Conservation (phyloP, 2,113 vertebrate species). For the Climacteris rufus region DNA sequence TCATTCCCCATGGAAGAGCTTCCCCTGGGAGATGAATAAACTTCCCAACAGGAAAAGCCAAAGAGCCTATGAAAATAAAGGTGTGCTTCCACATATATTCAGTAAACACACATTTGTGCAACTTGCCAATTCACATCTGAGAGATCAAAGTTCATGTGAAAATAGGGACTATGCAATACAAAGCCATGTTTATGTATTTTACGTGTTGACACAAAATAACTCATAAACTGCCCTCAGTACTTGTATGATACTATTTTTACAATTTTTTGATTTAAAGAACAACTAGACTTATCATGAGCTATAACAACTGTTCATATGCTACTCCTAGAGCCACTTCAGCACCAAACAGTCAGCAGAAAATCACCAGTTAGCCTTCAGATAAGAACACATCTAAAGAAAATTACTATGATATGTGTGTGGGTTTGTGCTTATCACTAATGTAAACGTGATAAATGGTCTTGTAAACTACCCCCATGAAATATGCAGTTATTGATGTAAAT, state of each 20-base stretch:
- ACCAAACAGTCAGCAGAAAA: not conserved
- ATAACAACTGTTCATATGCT: not conserved
- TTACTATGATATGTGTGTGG: not conserved
- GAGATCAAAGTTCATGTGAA: not conserved
- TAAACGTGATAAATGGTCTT: not conserved
- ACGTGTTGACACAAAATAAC: not conserved
- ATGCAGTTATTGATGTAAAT: not conserved
- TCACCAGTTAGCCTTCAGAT: not conserved
- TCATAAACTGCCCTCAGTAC: not conserved
- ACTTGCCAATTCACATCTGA: not conserved
- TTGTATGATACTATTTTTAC: not conserved
- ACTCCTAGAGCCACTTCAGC: not conserved
- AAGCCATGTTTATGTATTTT: not conserved
- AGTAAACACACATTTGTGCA: not conserved
- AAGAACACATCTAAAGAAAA: not conserved
- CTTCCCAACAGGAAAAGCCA: not conserved
- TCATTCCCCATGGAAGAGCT: not conserved
- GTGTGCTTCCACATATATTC: rapidly evolving
- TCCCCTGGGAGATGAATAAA: not conserved
- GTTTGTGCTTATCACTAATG: not conserved
- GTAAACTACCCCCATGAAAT: not conserved
- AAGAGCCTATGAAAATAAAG: not conserved
- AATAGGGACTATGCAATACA: not conserved
- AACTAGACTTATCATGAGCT: not conserved
- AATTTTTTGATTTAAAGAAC: not conserved